Percentiles rank a stretch among this genome's conserved stretches.
These are phyloP conservation scores for Pseudomyrmex pallidus DNA, from an alignment of 1,140 invertebrate genomes.

Conservation along the genomic window DNA sequence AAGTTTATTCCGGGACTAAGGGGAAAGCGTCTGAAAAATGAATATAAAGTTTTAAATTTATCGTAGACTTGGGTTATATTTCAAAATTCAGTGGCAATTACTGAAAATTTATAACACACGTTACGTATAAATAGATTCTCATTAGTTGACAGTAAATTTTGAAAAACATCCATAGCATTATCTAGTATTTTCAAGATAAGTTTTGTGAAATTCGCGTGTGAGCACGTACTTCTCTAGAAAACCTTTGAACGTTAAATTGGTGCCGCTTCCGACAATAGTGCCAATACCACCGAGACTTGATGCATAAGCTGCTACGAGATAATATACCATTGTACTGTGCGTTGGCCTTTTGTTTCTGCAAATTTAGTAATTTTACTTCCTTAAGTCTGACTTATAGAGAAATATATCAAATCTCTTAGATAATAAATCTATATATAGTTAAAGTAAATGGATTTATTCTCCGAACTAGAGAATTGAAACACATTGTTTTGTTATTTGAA, in stretches of 20 bases:
- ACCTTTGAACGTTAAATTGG: constrained; percentile 89
- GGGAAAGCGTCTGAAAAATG: constrained; percentile 84
- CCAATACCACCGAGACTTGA: constrained; percentile 89
- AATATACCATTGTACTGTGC: constrained; percentile 83
- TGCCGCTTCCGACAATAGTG: constrained; percentile 89
- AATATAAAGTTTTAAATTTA: neutral
- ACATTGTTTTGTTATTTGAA: neutral
- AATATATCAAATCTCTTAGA: neutral
- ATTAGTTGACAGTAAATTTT: too few relatives aligned
- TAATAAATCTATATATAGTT: too few relatives aligned
- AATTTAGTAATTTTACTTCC: neutral
- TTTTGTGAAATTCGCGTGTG: too few relatives aligned
- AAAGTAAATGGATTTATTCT: too few relatives aligned
- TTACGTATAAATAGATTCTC: too few relatives aligned
- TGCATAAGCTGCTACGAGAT: constrained; percentile 88
- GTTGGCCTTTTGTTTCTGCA: constrained; percentile 81
- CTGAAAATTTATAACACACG: too few relatives aligned
- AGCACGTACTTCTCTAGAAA: constrained; percentile 86
- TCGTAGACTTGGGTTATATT: too few relatives aligned
- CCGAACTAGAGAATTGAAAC: too few relatives aligned
- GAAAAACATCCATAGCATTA: too few relatives aligned
- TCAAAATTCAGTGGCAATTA: too few relatives aligned
- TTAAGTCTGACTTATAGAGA: neutral
- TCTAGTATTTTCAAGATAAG: too few relatives aligned
- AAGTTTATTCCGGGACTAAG: constrained; percentile 88